Percentiles rank a stretch among this genome's conserved stretches.
Conservation (phyloP, 2,888 invertebrate genomes). For the Campaea margaritaria region DNA sequence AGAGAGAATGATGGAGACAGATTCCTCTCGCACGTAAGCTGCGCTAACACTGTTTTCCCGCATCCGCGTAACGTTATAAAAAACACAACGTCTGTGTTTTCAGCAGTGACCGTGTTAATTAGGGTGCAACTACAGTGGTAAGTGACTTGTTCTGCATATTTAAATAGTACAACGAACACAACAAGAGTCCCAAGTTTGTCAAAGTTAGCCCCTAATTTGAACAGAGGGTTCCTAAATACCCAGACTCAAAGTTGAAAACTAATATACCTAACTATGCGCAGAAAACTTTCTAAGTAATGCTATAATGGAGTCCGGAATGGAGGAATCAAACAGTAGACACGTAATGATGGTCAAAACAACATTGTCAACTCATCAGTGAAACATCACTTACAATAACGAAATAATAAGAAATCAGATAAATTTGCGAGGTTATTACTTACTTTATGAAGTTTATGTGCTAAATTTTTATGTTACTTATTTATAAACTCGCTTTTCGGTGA, state of each 20-base stretch:
- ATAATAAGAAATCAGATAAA: not conserved
- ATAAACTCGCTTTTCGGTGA: no score
- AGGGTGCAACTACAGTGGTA: no score
- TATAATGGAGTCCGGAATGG: not conserved
- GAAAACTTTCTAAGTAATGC: slow-evolving; percentile 4
- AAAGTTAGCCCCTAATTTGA: slow-evolving; percentile 17
- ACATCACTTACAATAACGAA: not conserved
- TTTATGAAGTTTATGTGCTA: not conserved
- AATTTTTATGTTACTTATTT: no score
- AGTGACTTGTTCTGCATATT: not conserved
- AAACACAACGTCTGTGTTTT: no score
- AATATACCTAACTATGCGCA: slow-evolving; percentile 21
- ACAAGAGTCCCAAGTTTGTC: slow-evolving; percentile 8
- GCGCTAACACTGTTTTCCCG: no score
- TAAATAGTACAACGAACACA: slow-evolving; percentile 12
- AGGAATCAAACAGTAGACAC: not conserved
- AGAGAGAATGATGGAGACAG: no score
- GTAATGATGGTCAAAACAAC: not conserved
- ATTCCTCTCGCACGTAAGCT: no score
- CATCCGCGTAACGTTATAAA: no score
- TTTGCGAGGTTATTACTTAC: not conserved
- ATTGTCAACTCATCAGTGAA: not conserved
- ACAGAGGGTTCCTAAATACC: slow-evolving; percentile 14
- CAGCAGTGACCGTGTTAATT: no score
- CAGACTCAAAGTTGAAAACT: slow-evolving; percentile 8